phyloP scores from a whole-genome alignment of 2,888 invertebrate species.

The Cyclophora albipunctata region DNA sequence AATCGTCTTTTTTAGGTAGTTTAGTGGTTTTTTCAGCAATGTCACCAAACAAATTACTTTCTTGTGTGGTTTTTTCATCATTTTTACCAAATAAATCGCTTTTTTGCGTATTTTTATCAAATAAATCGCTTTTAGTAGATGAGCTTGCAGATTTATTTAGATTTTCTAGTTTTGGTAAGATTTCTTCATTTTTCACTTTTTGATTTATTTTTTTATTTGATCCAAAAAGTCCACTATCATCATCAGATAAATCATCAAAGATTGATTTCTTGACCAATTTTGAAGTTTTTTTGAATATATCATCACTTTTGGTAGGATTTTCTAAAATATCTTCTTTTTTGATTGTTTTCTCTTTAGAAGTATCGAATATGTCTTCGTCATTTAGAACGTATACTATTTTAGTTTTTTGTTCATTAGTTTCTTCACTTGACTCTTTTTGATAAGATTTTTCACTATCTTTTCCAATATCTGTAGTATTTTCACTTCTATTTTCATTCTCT shows the following conservation, averaged over 20 bases:
- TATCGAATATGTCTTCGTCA: slow-evolving; percentile 60
- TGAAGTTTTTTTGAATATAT: slow-evolving; percentile 16
- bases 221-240: background rate
- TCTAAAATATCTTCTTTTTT: too few species aligned
- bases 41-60: background rate
- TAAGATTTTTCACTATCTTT: slow-evolving; percentile 3
- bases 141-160: background rate
- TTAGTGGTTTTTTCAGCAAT: too few species aligned
- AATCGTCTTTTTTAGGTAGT: slow-evolving; percentile 6
- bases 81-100: background rate
- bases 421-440: slow-evolving; percentile 4
- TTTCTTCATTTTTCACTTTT: background rate
- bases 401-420: slow-evolving; percentile 27
- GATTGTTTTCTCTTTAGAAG: background rate
- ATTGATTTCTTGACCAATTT: too few species aligned
- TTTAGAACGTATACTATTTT: slow-evolving; percentile 60
- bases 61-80: slow-evolving; percentile 20
- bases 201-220: slow-evolving; percentile 19
- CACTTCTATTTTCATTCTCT: background rate
- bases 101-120: slow-evolving; percentile 1
- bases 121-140: slow-evolving; percentile 2
- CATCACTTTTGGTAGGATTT: slow-evolving; percentile 11
- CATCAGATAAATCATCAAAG: too few species aligned
- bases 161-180: too few species aligned
- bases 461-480: slow-evolving; percentile 5